A percentile compares a stretch with the other conserved stretches of the same genome.
Conservation (phyloP, 1,140 invertebrate genomes). For the Spodoptera frugiperda region DNA sequence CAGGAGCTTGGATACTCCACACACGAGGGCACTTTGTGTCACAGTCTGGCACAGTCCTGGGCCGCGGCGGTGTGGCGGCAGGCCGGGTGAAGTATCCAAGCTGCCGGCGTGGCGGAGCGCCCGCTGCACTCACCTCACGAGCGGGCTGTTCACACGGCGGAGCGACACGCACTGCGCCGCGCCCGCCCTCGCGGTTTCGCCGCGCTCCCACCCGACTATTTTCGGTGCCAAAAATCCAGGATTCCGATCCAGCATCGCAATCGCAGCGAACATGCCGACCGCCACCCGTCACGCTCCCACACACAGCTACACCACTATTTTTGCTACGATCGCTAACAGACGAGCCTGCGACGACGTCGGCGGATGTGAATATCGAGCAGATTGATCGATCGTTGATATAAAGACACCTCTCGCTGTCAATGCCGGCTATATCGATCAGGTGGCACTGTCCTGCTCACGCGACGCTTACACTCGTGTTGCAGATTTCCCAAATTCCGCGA, state of each 20-base stretch:
- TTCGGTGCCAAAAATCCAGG: conserved; percentile 85
- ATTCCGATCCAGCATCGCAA: conserved; percentile 75
- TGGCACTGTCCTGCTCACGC: conserved; percentile 48
- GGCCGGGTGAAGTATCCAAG: conserved; percentile 46
- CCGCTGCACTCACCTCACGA: conserved; percentile 78
- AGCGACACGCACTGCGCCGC: conserved; percentile 83
- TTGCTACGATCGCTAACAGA: conserved; percentile 42
- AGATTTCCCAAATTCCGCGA: conserved; percentile 47
- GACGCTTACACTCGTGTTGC: conserved; percentile 39
- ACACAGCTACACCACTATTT: conserved; percentile 53
- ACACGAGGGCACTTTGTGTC: conserved; percentile 62
- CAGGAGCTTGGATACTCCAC: conserved; percentile 73
- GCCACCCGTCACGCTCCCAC: conserved; percentile 69
- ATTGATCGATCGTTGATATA: conserved; percentile 57
- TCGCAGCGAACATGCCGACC: conserved; percentile 59
- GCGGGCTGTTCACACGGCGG: conserved; percentile 83
- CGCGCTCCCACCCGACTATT: conserved; percentile 82
- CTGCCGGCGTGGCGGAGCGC: conserved; percentile 55
- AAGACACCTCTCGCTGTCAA: conserved; percentile 55
- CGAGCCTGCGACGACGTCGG: conserved; percentile 22
- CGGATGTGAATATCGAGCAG: conserved; percentile 46
- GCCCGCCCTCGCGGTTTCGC: conserved; percentile 69
- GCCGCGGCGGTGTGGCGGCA: conserved; percentile 26
- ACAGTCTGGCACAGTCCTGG: conserved; percentile 42
- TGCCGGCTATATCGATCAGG: conserved; percentile 54